Evolutionary conservation across 2,113 vertebrate genomes (phyloP), one percentile per base, ranked within the genome.

Genomic region (Podocnemis expansa): DNA sequence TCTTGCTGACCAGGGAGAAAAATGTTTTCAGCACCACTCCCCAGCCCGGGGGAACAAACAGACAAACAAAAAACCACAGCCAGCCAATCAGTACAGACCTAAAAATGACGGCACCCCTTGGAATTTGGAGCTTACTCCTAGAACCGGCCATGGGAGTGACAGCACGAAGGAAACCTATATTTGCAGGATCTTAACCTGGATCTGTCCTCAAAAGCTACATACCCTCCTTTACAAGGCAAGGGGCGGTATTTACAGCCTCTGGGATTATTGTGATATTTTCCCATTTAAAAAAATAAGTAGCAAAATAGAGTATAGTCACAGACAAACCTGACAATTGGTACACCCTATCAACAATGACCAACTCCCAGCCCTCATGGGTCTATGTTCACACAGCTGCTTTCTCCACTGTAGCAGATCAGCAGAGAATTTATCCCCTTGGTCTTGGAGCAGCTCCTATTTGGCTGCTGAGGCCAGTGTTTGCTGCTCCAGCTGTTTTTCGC

Each of bases 141-240:
- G 51, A 52, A 29, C 55, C 27, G 55, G 55, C 55, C 25, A 8
- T 56, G 43, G 78, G 58, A 51, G 54, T 25, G 63, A 63, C 76
- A 67, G 51, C n/a, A 81, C n/a, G 89, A 34, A 76, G 76, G 52
- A 11, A 56, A 90, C 80, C 52, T 80, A 70, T 85, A 41, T 85
- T 80, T 55, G 14, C 51, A 52, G 51, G 51, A 5, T 52, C 51
- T 52, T 52, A 27, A 58, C 47, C 47, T 47, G 47, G 47, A 47
- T 47, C 47, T 8, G 47, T 10, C 47, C 47, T 47, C 47, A n/a
- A n/a, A n/a, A n/a, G n/a, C n/a, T n/a, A n/a, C n/a, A 24, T 29
- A 27, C 25, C 56, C 41, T 14, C 34, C 34, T 10, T 58, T 34
- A 34, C 79, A 56, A 63, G 9, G 55, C 31, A 27, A 25, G 25